Percentiles rank a stretch among this genome's conserved stretches.
Conservation (phyloP, 2,888 invertebrate species). For the Chrysolina haemoptera region DNA sequence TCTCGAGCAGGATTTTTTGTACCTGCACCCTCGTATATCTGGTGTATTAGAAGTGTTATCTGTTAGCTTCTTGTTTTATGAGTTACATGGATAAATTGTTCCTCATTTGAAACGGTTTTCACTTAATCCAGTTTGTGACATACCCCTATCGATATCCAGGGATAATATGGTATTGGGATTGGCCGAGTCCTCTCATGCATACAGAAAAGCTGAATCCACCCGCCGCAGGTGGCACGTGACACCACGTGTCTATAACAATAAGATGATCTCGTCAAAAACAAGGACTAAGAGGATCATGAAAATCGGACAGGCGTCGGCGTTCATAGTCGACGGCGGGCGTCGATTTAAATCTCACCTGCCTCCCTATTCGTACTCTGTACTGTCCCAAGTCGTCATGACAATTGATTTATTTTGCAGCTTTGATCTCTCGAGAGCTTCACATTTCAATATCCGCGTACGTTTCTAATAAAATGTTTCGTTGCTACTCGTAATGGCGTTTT, state of each 20-base stretch:
- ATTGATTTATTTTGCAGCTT: constrained; percentile 52
- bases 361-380: constrained; percentile 22
- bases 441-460: constrained; percentile 39
- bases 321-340: constrained; percentile 35
- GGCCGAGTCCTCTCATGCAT: not conserved
- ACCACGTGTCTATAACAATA: constrained; percentile 60
- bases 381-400: constrained; percentile 49
- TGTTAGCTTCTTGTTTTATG: too few species aligned
- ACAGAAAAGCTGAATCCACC: constrained; percentile 23
- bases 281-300: constrained; percentile 58
- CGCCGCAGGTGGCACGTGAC: constrained; percentile 61
- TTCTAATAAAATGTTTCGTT: constrained; percentile 40
- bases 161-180: too few species aligned
- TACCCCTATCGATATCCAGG: not conserved
- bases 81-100: too few species aligned
- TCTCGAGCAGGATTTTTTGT: too few species aligned
- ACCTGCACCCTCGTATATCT: too few species aligned
- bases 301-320: constrained; percentile 43
- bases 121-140: not conserved
- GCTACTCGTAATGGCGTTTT: constrained; percentile 25
- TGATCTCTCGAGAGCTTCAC: constrained; percentile 45
- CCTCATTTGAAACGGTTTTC: too few species aligned
- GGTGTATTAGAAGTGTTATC: too few species aligned
- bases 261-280: constrained; percentile 58
- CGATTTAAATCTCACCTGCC: constrained; percentile 52